Evolutionary conservation across 2,113 vertebrate species (phyloP), one percentile per base, ranked within the genome.

Genomic region (Chloroceryle aenea): DNA sequence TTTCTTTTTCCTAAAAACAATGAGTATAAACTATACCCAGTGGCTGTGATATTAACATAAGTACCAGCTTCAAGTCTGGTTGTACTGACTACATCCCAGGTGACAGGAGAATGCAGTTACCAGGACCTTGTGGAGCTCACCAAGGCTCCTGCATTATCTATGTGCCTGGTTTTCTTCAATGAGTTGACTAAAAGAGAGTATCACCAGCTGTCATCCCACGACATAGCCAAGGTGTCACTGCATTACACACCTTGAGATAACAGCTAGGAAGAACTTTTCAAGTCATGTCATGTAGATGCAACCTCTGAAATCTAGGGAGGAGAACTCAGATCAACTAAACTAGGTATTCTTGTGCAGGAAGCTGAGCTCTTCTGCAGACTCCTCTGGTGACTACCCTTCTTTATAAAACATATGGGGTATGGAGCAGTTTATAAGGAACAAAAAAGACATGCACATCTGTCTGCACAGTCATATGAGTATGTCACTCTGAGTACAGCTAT

Each of bases 101-200:
- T 45, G 20, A 59, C 8, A 47, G 38, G 2, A 55, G 1, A 84
- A 22, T 55, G 23, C 13, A 30, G 11, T 43, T 71, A 74, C 26
- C 0, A 0, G 32, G 43, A 56, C 10, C 3, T 53, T 61, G n/a
- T 5, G 8, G 36, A 61, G 10, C 8, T 68, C 27, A 58, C 5
- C 30, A 38, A 20, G 64, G 7, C 9, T 87, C 18, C n/a, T 85
- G 45, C 40, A 25, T 67, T 62, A 43, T 66, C 26, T 48, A 1
- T 23, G 7, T 53, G 8, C 17, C 53, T 69, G 19, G 8, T 66
- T 87, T 56, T 81, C 40, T 58, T 84, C 55, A 53, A 1, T 9
- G n/a, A 76, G 10, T 62, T 91, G 32, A 66, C 22, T 91, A 42
- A 52, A 90, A 67, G 18, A 2, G 38, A 88, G 8, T 32, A 73